Percentiles rank a stretch among this genome's conserved stretches.
These are phyloP conservation scores for Heteromyza rotundicornis DNA, from an alignment of 2,888 invertebrate species.

Conservation along the genomic window DNA sequence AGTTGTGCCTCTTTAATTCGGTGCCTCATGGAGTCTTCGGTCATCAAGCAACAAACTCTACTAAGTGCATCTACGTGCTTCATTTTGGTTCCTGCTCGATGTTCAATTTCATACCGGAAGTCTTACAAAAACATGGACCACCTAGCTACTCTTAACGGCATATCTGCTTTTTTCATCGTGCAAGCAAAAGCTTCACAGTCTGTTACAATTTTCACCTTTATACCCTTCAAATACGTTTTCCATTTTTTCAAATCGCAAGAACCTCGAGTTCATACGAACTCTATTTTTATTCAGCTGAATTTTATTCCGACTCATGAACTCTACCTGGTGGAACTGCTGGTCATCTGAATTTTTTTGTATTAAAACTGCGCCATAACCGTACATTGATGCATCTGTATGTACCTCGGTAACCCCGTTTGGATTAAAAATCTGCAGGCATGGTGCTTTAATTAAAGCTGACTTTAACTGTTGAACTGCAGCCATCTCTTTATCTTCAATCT, in stretches of 20 bases:
- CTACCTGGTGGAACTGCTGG: neutral
- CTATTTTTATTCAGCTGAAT: constrained; percentile 42
- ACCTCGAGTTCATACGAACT: constrained; percentile 53
- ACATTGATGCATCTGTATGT: neutral
- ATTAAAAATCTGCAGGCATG: neutral
- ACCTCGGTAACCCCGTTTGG: neutral
- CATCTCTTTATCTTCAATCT: no score
- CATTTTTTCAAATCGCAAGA: constrained; percentile 50
- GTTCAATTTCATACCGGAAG: constrained; percentile 33
- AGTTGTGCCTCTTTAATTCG: constrained; percentile 13
- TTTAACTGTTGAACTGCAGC: no score
- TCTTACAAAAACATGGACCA: constrained; percentile 37
- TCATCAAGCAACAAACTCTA: constrained; percentile 11
- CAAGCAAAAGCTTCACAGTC: constrained; percentile 49
- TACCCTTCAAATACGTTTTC: constrained; percentile 44
- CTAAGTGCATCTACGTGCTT: constrained; percentile 27
- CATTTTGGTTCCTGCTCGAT: constrained; percentile 28
- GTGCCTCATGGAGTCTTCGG: constrained; percentile 17
- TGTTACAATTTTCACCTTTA: constrained; percentile 46
- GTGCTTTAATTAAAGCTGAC: no score
- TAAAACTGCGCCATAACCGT: neutral
- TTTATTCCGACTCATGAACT: neutral
- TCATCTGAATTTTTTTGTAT: neutral
- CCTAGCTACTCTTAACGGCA: constrained; percentile 37
- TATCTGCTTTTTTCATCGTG: constrained; percentile 45